A percentile compares a stretch with the other conserved stretches of the same genome.
Evolutionary conservation across 37 sponge, comb jelly and placozoan species (phyloP).

Genomic region (Chondrosia reniformis): DNA sequence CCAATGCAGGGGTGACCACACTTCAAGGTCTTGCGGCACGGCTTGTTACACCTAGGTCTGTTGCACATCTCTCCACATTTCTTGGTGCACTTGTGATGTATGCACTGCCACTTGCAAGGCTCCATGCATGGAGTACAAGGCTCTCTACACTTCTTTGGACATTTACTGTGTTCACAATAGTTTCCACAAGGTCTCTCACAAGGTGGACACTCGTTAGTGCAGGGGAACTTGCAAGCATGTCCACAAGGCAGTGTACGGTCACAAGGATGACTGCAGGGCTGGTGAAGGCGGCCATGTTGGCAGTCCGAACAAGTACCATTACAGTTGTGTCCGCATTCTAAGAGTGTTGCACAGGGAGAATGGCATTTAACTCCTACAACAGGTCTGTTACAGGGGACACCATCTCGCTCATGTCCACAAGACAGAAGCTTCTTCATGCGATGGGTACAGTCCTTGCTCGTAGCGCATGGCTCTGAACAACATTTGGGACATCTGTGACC

Average conservation of each 20-base stretch:
- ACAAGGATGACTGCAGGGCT: slow-evolving; percentile 56
- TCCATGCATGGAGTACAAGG: slow-evolving; percentile 64
- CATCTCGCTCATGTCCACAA: slow-evolving; percentile 58
- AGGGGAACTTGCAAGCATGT: slow-evolving; percentile 67
- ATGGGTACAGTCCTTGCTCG: slow-evolving; percentile 27
- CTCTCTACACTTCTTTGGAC: slow-evolving; percentile 71
- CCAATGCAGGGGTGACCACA: slow-evolving; percentile 89
- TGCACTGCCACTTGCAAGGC: slow-evolving; percentile 78
- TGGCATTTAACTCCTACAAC: slow-evolving; percentile 27
- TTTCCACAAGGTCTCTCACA: slow-evolving; percentile 61
- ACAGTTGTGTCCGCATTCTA: slow-evolving; percentile 75
- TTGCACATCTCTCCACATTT: slow-evolving; percentile 75
- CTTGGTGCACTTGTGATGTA: slow-evolving; percentile 61
- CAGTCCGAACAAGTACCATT: slow-evolving; percentile 68
- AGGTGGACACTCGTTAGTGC: slow-evolving; percentile 66
- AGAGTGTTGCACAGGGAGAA: slow-evolving; percentile 24
- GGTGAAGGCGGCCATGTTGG: slow-evolving; percentile 67
- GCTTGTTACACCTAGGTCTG: slow-evolving; percentile 62
- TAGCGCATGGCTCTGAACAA: slow-evolving; percentile 59
- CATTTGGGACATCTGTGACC: slow-evolving; percentile 63
- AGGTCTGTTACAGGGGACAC: slow-evolving; percentile 19
- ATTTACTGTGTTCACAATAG: slow-evolving; percentile 70
- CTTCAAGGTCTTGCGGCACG: slow-evolving; percentile 34
- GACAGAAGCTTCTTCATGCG: slow-evolving; percentile 23
- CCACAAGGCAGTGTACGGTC: slow-evolving; percentile 75